Evolutionary conservation across 2,113 vertebrate genomes (phyloP), one percentile per base, ranked within the genome.

Genomic region (Neopipo cinnamomea): DNA sequence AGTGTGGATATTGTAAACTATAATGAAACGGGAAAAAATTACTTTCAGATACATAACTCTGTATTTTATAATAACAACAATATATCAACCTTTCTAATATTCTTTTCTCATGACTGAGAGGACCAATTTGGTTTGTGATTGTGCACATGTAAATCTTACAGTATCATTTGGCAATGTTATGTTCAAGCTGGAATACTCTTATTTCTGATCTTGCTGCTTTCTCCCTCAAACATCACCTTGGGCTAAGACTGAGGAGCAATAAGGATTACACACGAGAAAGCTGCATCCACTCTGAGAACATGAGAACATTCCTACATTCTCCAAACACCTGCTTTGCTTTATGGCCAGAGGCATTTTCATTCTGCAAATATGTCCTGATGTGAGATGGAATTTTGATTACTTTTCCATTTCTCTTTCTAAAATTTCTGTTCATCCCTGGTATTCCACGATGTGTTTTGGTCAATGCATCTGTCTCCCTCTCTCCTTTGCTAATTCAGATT

Each of bases 21-120:
- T 88, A 96, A 96, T 95, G 79, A 96, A 97, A 97, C 84, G 52
- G 39, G 66, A 59, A 97, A 85, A 95, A 96, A 97, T 85, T 87
- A 92, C 83, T 96, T 97, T 96, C 75, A 80, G 75, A 96, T 94
- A n/a, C 91, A 88, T 97, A 66, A 56, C 49, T 63, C 71, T 81
- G 70, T 93, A 56, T 83, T 96, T 89, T 94, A 41, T 88, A 95
- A 88, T 78, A 94, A 87, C 52, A 61, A 76, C 85, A 95, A 95
- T 89, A 30, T 89, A 97, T 96, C 83, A 96, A 91, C 39, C 55
- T 89, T 93, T 33, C 71, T 83, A 95, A 93, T 95, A 76, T 88
- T 95, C 47, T 85, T 68, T 80, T 72, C 42, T 96, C 35, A 46
- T 96, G 92, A 97, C 83, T 86, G 93, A 97, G 86, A 89, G 78